Evolutionary conservation across 2,113 vertebrate genomes (phyloP), one percentile per base, ranked within the genome.

Genomic region (Prietella phreatophila): DNA sequence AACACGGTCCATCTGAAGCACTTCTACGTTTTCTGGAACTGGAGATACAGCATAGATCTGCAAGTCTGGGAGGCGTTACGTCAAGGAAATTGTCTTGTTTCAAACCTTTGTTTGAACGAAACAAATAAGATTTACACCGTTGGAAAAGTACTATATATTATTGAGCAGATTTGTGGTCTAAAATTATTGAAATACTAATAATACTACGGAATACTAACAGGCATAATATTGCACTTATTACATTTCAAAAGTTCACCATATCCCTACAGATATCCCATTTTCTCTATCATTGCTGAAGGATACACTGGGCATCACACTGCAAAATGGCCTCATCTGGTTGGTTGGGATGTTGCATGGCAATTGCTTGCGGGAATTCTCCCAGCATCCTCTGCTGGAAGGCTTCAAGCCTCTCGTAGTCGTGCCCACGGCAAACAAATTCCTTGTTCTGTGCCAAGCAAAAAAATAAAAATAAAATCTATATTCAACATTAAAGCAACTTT

Each of bases 311-410:
- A 25, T 99, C 98, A 9, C 97, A 97, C 92, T 99, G 98, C 90
- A 99, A 90, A 80, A 99, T 97, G 84, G 96, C 95, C 65, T 99
- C 98, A 0, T 99, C 98, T 0, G 98, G 98, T 88, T 99, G 98
- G 87, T 99, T 99, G n/a, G 97, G 97, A 87, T 99, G 98, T 93
- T 99, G 98, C 98, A 99, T 99, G 25, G 98, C 97, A 13, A 99
- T 97, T n/a, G 98, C 98, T 89, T 99, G 98, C 0, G 98, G 98
- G 92, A 99, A 99, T 93, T 99, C 98, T 79, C 97, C 97, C 91
- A 99, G 96, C 97, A 99, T 99, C 94, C 98, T 96, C 91, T 99
- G 98, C 94, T 99, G 98, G 93, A 99, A 99, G 86, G 98, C 97
- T 93, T 99, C 98, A 67, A 99, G 94, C 82, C 98, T 94, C 91